Conservation (phyloP, 1,140 invertebrate genomes). For the Micrasema minimum region DNA sequence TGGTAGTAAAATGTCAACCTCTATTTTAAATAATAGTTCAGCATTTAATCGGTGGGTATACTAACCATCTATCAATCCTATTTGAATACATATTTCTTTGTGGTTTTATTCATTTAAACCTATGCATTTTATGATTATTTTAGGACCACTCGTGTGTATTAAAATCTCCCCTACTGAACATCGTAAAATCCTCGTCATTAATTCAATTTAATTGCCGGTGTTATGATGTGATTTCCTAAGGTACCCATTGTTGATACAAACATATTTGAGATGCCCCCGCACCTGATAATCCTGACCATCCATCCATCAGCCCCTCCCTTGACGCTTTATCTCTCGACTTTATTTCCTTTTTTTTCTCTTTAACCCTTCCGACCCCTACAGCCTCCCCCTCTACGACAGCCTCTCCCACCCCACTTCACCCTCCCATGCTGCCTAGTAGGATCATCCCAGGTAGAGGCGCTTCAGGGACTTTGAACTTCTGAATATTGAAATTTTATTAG, state of each 20-base stretch:
- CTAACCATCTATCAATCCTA: too few relatives aligned
- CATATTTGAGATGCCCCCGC: neutral
- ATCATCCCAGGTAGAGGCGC: conserved; percentile 28
- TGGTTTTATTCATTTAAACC: too few relatives aligned
- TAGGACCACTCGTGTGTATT: too few relatives aligned
- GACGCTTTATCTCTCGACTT: conserved; percentile 9
- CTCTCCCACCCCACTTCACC: neutral
- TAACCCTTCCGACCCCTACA: conserved; percentile 24
- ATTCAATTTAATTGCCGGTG: neutral
- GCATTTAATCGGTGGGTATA: too few relatives aligned
- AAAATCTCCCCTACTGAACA: too few relatives aligned
- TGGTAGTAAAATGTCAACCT: too few relatives aligned
- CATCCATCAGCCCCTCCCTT: conserved; percentile 24
- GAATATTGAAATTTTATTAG: too few relatives aligned
- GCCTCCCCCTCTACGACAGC: neutral
- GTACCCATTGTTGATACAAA: too few relatives aligned
- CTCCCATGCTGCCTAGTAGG: conserved; percentile 7
- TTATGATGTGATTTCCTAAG: too few relatives aligned
- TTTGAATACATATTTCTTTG: too few relatives aligned
- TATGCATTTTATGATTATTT: too few relatives aligned
- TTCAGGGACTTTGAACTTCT: neutral
- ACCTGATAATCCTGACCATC: conserved; percentile 25
- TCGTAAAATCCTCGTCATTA: neutral
- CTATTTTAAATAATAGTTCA: too few relatives aligned
- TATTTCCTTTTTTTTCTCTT: conserved; percentile 30